Evolutionary conservation across 2,888 invertebrate species (phyloP).

Genomic region (Cepaea hortensis): DNA sequence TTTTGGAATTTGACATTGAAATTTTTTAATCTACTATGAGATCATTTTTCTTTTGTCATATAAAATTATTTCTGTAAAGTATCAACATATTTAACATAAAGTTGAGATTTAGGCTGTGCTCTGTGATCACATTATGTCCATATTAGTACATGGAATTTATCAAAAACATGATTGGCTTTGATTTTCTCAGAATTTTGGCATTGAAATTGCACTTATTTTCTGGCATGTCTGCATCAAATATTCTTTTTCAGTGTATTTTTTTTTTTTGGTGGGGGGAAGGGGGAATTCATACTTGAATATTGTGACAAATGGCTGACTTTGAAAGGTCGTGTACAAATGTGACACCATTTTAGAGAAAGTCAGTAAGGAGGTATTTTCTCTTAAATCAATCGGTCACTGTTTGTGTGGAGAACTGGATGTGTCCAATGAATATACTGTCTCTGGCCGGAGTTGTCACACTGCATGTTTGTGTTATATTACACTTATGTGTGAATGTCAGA

Average conservation of each 20-base stretch:
- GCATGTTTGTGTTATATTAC: constrained; percentile 10
- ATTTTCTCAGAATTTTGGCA: background rate
- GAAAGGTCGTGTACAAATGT: background rate
- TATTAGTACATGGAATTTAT: too few relatives aligned
- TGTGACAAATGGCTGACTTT: background rate
- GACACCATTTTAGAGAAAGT: too few relatives aligned
- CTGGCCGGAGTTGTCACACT: background rate
- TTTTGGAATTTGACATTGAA: background rate
- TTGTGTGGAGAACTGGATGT: background rate
- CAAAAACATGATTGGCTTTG: background rate
- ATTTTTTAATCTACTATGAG: background rate
- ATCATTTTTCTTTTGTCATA: too few relatives aligned
- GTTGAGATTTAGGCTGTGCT: too few relatives aligned
- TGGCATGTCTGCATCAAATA: background rate
- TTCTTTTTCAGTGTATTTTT: too few relatives aligned
- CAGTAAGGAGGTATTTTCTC: too few relatives aligned
- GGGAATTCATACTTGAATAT: background rate
- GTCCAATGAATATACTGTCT: background rate
- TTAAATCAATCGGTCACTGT: too few relatives aligned
- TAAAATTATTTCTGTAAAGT: too few relatives aligned
- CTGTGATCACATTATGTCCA: too few relatives aligned
- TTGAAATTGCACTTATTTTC: background rate
- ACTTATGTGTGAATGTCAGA: background rate
- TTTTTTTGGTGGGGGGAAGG: background rate
- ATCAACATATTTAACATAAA: too few relatives aligned